Evolutionary conservation across 2,113 vertebrate species (phyloP).

Genomic region (Semnopithecus entellus): DNA sequence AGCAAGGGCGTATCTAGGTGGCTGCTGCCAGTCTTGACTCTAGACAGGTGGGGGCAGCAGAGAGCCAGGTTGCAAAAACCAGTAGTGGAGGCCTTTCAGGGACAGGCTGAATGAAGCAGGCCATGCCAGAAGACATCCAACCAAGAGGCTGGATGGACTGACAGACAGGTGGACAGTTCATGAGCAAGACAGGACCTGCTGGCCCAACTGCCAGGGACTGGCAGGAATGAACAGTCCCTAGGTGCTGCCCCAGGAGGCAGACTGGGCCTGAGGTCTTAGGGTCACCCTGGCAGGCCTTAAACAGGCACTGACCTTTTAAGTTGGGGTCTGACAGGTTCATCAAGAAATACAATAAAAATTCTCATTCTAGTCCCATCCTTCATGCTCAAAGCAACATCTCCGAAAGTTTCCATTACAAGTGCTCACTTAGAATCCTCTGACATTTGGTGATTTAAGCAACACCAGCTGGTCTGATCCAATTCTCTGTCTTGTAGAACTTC

Average conservation of each 20-base stretch:
- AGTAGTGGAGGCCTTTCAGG: not conserved
- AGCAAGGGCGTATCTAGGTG: not conserved
- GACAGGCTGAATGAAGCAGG: not conserved
- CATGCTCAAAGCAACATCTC: not conserved
- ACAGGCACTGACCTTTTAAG: not conserved
- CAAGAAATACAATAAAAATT: not conserved
- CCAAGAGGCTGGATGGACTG: not conserved
- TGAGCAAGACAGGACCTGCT: not conserved
- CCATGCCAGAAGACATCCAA: not conserved
- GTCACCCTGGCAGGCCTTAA: not conserved
- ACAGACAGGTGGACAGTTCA: not conserved
- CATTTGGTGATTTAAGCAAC: not conserved
- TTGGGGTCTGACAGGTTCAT: not conserved
- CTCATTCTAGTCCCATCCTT: not conserved
- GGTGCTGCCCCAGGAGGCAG: not conserved
- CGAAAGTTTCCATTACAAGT: not conserved
- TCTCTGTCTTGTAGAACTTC: constrained; percentile 9
- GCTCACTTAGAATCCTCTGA: not conserved
- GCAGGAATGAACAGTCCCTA: not conserved
- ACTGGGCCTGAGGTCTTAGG: not conserved
- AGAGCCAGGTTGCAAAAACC: not conserved
- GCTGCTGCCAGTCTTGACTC: not conserved
- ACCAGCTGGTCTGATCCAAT: constrained; percentile 2
- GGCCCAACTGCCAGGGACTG: not conserved
- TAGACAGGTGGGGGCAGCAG: constrained; percentile 56